Evolutionary conservation across 2,888 invertebrate genomes (phyloP), one percentile per base, ranked within the genome.

Genomic region (Eupithecia vulgata): DNA sequence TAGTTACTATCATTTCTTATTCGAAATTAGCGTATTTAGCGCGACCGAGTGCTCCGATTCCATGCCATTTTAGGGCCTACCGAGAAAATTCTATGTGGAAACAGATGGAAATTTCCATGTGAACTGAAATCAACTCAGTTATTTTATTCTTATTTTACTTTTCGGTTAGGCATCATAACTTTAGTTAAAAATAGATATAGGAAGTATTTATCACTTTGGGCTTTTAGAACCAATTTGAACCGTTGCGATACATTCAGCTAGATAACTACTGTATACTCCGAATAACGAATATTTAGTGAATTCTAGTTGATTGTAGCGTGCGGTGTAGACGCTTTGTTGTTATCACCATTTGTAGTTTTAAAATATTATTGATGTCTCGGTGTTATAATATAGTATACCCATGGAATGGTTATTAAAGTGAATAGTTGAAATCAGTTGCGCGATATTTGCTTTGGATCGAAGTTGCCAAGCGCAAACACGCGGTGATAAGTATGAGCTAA

Each of bases 401-500:
- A 74, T 73, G 75, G 72, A 71, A 75, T 75, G 72, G 72, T 52
- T 70, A 73, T 70, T 25, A 15, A 61, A 71, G 68, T 42, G 67
- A 35, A 64, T 71, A 71, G 57, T 68, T 66, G 1, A 65, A 48
- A 74, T 74, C 45, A 61, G 66, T 74, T 71, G 74, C 68, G 74
- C 74, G 66, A 61, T 48, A 68, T 74, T 67, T 71, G 66, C 67
- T 69, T 67, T 52, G 57, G 68, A 71, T 74, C 61, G 42, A 72
- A 62, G 52, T 48, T 48, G 68, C 74, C 68, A 71, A 72, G 64
- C 66, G 73, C 71, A 67, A 48, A 40, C 61, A 73, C 76, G 76
- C 76, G 76, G 76, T 73, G 76, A 76, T 76, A 73, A 66, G 71
- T 65, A 73, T 30, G 68, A 73, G 73, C 76, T 73, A 71, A 73